Conservation (phyloP, 2,113 vertebrate species). For the Ariopsis seemanni region DNA sequence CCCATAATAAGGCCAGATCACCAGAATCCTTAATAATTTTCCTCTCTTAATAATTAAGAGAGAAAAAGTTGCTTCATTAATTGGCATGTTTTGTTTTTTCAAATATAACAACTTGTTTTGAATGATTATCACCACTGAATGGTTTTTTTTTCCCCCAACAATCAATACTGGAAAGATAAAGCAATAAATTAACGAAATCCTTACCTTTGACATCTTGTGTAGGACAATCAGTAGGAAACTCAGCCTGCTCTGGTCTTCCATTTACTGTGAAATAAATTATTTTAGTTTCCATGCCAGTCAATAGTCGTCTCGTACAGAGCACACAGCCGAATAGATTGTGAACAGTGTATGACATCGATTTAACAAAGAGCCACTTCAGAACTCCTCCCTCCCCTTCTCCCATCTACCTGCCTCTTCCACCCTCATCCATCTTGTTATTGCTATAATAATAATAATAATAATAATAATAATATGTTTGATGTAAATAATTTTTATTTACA, state of each 20-base stretch:
- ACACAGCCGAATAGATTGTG: conserved; percentile 36
- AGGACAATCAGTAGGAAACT: conserved; percentile 70
- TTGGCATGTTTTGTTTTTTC: not conserved
- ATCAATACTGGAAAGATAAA: not conserved
- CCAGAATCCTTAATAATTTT: not conserved
- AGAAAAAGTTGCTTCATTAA: not conserved
- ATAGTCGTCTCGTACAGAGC: conserved; percentile 5
- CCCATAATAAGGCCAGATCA: not conserved
- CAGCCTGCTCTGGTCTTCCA: conserved; percentile 73
- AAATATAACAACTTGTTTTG: not conserved
- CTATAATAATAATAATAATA: not conserved
- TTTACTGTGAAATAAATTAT: conserved; percentile 75
- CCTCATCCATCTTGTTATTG: not conserved
- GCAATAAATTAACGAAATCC: not conserved
- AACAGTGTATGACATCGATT: conserved; percentile 49
- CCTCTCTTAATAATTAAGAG: no score
- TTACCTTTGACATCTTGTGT: conserved; percentile 76
- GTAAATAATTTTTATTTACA: not conserved
- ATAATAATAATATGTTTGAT: not conserved
- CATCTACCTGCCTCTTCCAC: conserved; percentile 36
- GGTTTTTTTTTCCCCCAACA: not conserved
- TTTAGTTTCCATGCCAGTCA: conserved; percentile 67
- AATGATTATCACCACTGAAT: not conserved
- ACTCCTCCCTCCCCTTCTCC: conserved; percentile 26
- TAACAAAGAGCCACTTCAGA: conserved; percentile 44